These are phyloP conservation scores for Agrochola circellaris DNA, from an alignment of 2,888 invertebrate species.

Conservation along the genomic window DNA sequence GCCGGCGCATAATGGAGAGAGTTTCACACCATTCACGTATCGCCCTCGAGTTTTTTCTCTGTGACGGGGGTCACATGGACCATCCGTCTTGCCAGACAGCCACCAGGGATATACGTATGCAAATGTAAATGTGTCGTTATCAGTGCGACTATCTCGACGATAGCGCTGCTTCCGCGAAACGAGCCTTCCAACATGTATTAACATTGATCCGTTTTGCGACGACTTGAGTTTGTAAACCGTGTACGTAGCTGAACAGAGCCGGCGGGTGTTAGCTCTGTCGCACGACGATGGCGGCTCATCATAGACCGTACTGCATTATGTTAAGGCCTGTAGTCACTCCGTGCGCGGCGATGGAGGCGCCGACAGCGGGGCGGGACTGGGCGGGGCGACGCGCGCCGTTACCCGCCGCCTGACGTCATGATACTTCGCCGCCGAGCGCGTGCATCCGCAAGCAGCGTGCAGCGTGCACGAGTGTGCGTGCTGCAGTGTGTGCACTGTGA, in stretches of 20 bases:
- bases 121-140: conserved; percentile 69
- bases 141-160: conserved; percentile 40
- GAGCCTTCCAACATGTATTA: background rate
- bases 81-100: conserved; percentile 78
- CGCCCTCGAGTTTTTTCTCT: conserved; percentile 77
- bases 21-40: conserved; percentile 85
- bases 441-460: background rate
- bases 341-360: conserved; percentile 54
- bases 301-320: conserved; percentile 45
- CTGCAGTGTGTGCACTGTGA: conserved; percentile 58
- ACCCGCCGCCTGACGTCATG: conserved; percentile 75
- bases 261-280: conserved; percentile 43
- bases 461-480: conserved; percentile 44
- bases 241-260: conserved; percentile 1
- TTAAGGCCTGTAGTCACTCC: conserved; percentile 49
- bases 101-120: conserved; percentile 72
- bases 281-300: conserved; percentile 7
- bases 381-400: conserved; percentile 78
- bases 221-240: conserved; percentile 1
- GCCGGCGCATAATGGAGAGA: conserved; percentile 78
- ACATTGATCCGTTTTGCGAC: conserved; percentile 18
- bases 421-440: conserved; percentile 36
- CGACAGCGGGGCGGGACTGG: conserved; percentile 84
- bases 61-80: conserved; percentile 80
- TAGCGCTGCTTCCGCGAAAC: conserved; percentile 37